Conservation (phyloP, 2,113 vertebrate species). For the Phalacrocorax pelagicus region DNA sequence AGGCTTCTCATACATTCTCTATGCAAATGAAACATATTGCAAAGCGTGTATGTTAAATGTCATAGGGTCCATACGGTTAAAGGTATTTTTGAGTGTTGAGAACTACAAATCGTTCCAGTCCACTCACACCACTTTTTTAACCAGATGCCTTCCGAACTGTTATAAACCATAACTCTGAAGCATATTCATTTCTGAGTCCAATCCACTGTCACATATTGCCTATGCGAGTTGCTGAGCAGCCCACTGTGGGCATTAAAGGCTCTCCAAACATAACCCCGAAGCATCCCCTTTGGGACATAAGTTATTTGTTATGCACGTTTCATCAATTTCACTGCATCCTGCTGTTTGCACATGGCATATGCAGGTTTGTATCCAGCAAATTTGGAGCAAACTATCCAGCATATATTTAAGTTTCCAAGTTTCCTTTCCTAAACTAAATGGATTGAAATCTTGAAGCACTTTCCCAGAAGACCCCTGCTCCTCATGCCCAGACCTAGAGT, state of each 20-base stretch:
- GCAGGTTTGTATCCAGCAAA: background rate
- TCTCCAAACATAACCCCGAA: background rate
- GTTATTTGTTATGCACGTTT: background rate
- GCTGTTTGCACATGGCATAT: background rate
- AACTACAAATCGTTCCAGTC: background rate
- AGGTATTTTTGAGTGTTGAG: background rate
- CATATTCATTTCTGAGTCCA: background rate
- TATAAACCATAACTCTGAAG: background rate
- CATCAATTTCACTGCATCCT: background rate
- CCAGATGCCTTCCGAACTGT: background rate
- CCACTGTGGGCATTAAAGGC: background rate
- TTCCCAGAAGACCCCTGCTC: background rate
- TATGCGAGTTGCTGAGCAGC: background rate
- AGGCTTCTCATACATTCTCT: background rate
- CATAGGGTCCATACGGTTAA: background rate
- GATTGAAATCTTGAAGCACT: background rate
- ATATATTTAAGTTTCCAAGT: background rate
- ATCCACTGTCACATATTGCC: background rate
- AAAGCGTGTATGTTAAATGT: background rate
- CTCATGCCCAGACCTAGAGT: background rate
- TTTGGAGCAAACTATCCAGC: background rate
- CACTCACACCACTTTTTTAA: background rate
- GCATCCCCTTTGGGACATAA: background rate
- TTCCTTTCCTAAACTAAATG: background rate
- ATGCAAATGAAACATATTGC: constrained; percentile 29